A percentile compares a stretch with the other conserved stretches of the same genome.
Conservation (phyloP, 2,113 vertebrate species). For the Ailuropoda melanoleuca region DNA sequence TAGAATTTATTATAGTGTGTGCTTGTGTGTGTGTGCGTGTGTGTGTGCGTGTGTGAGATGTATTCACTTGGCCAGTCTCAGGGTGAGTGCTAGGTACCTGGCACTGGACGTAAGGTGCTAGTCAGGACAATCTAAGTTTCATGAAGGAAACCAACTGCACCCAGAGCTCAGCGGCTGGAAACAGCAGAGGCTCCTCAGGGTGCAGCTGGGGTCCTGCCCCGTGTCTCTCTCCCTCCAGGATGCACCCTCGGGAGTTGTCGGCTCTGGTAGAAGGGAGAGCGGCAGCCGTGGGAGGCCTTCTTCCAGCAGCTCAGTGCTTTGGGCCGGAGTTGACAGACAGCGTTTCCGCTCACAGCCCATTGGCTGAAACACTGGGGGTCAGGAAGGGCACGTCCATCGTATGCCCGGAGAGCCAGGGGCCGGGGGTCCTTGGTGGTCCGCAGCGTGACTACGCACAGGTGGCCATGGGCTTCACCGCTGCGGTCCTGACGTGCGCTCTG, state of each 20-base stretch:
- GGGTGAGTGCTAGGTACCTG: background rate
- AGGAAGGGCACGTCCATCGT: background rate
- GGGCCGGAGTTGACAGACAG: background rate
- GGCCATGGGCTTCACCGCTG: background rate
- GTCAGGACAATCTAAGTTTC: background rate
- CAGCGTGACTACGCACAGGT: too few relatives aligned
- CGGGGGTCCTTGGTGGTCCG: background rate
- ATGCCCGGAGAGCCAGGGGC: background rate
- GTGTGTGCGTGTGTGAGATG: background rate
- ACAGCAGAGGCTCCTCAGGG: background rate
- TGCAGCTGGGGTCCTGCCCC: too few relatives aligned
- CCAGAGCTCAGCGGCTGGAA: background rate
- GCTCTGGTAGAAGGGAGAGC: background rate
- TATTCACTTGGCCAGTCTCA: too few relatives aligned
- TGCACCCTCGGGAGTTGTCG: fast-evolving
- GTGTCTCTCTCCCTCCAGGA: background rate
- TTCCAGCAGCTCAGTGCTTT: background rate
- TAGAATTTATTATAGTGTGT: background rate
- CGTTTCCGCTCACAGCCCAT: background rate
- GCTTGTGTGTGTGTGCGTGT: background rate
- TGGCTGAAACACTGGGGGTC: background rate
- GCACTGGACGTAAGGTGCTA: background rate
- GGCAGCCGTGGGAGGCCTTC: background rate
- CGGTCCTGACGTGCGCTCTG: fast-evolving
- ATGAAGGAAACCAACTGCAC: background rate